These are phyloP conservation scores for Drosophila nr. fundita DNA, from an alignment of 2,888 invertebrate species.

Conservation along the genomic window DNA sequence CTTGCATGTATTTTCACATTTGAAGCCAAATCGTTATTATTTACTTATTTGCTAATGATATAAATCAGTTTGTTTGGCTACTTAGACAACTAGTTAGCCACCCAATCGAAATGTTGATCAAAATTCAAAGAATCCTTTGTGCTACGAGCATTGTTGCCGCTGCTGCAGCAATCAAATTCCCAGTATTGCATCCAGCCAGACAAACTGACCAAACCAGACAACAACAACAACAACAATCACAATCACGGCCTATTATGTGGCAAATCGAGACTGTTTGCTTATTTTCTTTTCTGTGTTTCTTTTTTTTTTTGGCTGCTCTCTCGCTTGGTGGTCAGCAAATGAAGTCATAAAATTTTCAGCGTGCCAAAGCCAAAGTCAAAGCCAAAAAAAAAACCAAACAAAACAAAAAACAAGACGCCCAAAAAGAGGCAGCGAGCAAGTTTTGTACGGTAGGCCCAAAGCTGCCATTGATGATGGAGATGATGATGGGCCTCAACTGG, in stretches of 20 bases:
- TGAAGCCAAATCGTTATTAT: background rate
- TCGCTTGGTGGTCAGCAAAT: conserved; percentile 78
- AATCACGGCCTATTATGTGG: conserved; percentile 69
- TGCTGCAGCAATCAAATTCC: conserved; percentile 64
- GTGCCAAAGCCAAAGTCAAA: conserved; percentile 67
- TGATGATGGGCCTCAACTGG: conserved; percentile 69
- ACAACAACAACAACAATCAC: conserved; percentile 28
- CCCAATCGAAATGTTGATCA: conserved; percentile 65
- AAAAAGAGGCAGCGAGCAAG: conserved; percentile 38
- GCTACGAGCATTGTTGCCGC: conserved; percentile 64
- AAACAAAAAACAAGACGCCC: conserved; percentile 12
- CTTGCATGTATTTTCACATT: background rate
- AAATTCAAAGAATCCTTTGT: conserved; percentile 78
- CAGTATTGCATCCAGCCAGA: conserved; percentile 61
- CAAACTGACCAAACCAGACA: conserved; percentile 20
- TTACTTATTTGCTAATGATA: background rate
- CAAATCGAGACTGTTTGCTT: conserved; percentile 54
- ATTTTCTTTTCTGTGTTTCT: conserved; percentile 29
- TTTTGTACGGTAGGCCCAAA: conserved; percentile 74
- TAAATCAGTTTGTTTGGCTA: conserved; percentile 5
- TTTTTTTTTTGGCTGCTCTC: conserved; percentile 38
- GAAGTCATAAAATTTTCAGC: conserved; percentile 81
- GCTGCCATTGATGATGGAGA: conserved; percentile 78
- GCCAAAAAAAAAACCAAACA: background rate
- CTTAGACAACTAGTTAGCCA: conserved; percentile 55